phyloP scores from a whole-genome alignment of 2,113 vertebrate genomes.

The Oreochromis spilurus region DNA sequence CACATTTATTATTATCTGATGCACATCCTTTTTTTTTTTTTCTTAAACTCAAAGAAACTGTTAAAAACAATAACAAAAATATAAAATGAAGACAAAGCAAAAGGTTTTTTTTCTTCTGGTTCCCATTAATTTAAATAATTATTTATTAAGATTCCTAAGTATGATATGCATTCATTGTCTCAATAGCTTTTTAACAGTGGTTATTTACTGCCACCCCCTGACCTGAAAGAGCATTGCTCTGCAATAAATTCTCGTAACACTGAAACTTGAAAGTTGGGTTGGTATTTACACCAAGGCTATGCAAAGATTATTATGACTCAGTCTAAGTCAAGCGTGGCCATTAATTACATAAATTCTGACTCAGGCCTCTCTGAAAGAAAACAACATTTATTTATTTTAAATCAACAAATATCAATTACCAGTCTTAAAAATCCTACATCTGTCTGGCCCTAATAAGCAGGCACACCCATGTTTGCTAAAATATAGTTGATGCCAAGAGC shows the following conservation, averaged over 20 bases:
- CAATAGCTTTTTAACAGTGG: neutral
- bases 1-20: neutral
- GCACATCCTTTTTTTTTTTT: neutral
- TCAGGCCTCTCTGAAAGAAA: neutral
- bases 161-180: neutral
- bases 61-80: neutral
- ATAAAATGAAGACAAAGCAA: neutral
- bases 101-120: neutral
- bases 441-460: neutral
- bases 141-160: neutral
- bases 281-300: neutral
- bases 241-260: neutral
- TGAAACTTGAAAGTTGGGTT: neutral
- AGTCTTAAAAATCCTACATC: neutral
- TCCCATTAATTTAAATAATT: neutral
- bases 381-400: neutral
- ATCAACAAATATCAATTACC: neutral
- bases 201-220: conserved; percentile 21
- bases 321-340: neutral
- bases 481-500: neutral
- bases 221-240: neutral
- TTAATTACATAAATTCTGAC: neutral
- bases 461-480: neutral
- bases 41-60: neutral
- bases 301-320: neutral